Conservation (phyloP, 2,797 vertebrate species). For the Pangasius mekongensis region DNA sequence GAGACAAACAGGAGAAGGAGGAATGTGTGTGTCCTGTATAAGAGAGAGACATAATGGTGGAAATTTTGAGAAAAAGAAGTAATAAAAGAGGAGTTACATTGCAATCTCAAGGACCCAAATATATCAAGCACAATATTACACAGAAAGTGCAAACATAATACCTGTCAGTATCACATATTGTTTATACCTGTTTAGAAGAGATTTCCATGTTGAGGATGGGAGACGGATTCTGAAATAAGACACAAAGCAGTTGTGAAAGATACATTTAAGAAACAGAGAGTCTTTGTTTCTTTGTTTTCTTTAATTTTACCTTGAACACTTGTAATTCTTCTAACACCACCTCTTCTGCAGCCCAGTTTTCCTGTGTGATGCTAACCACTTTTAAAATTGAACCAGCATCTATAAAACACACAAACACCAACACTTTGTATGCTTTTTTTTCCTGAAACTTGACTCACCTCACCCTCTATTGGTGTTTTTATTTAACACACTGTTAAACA, state of each 20-base stretch:
- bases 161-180: not conserved
- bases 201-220: constrained; percentile 88
- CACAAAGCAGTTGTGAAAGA: constrained; percentile 18
- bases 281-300: not conserved
- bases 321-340: constrained; percentile 94
- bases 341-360: constrained; percentile 91
- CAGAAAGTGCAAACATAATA: not conserved
- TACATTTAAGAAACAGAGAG: not conserved
- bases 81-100: not conserved
- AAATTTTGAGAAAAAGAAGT: not conserved
- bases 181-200: constrained; percentile 93
- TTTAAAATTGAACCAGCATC: constrained; percentile 91
- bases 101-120: not conserved
- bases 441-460: constrained; percentile 31
- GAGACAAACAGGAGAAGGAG: constrained; percentile 43
- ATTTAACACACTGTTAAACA: not conserved
- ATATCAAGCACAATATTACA: not conserved
- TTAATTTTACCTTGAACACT: constrained; percentile 88
- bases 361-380: constrained; percentile 93
- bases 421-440: not conserved
- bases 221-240: constrained; percentile 80
- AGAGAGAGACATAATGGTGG: not conserved
- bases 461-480: constrained; percentile 67
- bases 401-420: constrained; percentile 59
- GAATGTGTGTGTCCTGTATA: constrained; percentile 17